Evolutionary conservation across 2,797 vertebrate genomes (phyloP), one percentile per base, ranked within the genome.

Genomic region (Huso huso): DNA sequence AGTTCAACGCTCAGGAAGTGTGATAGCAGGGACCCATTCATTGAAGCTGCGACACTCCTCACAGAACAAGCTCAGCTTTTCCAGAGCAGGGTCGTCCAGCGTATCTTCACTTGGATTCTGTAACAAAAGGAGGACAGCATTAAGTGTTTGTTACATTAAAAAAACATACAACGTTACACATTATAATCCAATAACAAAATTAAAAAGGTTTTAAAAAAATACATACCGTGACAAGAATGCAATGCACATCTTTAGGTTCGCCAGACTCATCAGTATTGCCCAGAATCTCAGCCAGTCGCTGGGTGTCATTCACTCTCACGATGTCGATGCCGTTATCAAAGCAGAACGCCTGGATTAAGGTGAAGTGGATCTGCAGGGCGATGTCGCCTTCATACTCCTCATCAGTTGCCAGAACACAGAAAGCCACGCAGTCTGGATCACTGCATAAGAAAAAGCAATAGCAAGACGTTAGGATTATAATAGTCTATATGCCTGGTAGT

Each of bases 271-370:
- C 89, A 37, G 23, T 37, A n/a, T 84, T 79, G 0, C 90, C 90
- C n/a, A 95, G 82, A 4, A 96, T 84, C 50, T 87, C 84, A 0
- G 87, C 90, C 76, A 97, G 86, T 52, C 90, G 88, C 72, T 89
- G 87, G 70, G 88, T 79, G 70, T 95, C 93, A 61, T 87, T 92
- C 74, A 97, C 92, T 7, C 95, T 77, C 66, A 97, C 94, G 2
- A 97, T 95, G 80, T 95, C 94, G 61, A 98, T 96, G 81, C 93
- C 92, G 65, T 98, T 98, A 81, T 97, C 95, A 8, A 96, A 97
- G 78, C 95, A 98, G 83, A 98, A 98, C 5, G 95, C 95, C 80
- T 98, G 96, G 81, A 98, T 97, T 68, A 97, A 88, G 12, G 95
- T 98, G 83, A 98, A 97, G 80, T 98, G 95, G 76, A 98, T 98